Base-by-base conservation (phyloP, 1,140 invertebrate genomes). In the Steinernema khuongi region DNA sequence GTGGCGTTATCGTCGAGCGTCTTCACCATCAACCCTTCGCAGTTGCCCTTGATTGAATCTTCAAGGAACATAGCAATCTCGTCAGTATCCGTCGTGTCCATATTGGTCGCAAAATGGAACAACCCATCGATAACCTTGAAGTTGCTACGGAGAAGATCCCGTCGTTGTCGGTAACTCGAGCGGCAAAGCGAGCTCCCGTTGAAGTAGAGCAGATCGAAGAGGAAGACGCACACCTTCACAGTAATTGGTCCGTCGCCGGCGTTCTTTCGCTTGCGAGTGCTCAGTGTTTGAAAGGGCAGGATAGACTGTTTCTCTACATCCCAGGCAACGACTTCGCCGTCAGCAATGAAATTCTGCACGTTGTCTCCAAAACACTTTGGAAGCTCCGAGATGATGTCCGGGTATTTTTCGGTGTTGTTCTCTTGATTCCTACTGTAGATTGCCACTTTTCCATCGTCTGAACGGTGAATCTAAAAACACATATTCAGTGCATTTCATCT, bases 1-100 rank as follows among this genome's bases (percentile, higher is more conserved):
- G 92, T 93, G 0, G 96, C 93, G 82, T 96, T 91, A 73, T 91
- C 90, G 80, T 93, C 90, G 33, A 99, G 87, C 0, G 94, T 94
- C 88, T 99, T 99, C 0, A 99, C 93, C 96, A 99, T 99, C 7
- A 99, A 87, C 14, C 97, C 96, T 88, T 99, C 97, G 86, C 96
- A 99, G 84, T 96, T 96, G 32, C 92, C 92, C 89, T 93, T 93
- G 19, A 98, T 90, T n/a, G 94, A 93, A 84, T 96, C 93, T 30
- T 98, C 94, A 22, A 99, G 87, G 86, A 97, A 96, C 81, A 91
- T 91, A 86, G 94, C 91, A 67, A 99, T 93, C 84, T 96, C 93
- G 84, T 99, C 96, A 79, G 92, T 91, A 68, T 90, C 91, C 32
- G 88, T 90, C 0, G 93, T 93, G 86, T 96, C 93, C 73, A 92